Evolutionary conservation across 2,888 invertebrate species (phyloP).

Genomic region (Nymphalis urticae): DNA sequence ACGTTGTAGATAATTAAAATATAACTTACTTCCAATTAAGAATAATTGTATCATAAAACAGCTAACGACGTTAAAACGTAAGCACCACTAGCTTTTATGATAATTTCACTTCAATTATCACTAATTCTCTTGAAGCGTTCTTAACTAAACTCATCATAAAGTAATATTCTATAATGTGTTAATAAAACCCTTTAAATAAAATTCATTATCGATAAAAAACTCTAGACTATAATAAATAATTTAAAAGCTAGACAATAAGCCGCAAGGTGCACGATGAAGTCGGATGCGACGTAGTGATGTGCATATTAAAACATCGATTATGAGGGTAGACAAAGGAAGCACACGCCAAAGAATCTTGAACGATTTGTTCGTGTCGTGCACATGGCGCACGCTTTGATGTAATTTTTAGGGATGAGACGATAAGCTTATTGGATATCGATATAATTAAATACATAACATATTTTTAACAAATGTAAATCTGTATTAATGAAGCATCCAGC

Average conservation of each 20-base stretch:
- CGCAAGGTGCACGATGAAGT: constrained; percentile 31
- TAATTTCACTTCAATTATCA: constrained; percentile 4
- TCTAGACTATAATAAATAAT: constrained; percentile 22
- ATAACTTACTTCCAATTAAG: background rate
- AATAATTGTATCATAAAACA: constrained; percentile 3
- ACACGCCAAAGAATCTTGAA: constrained; percentile 37
- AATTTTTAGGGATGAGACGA: constrained; percentile 33
- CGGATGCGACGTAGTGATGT: constrained; percentile 35
- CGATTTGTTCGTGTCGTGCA: constrained; percentile 38
- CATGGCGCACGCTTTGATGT: constrained; percentile 36
- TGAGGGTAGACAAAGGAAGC: constrained; percentile 38
- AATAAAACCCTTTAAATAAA: background rate
- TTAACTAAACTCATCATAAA: background rate
- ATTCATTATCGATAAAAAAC: constrained; percentile 13
- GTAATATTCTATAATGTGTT: background rate
- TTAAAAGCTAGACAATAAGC: constrained; percentile 36
- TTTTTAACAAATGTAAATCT: background rate
- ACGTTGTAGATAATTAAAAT: too few relatives aligned
- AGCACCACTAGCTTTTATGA: background rate
- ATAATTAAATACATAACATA: background rate
- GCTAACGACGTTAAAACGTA: background rate
- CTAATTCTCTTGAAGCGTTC: background rate
- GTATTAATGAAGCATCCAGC: too few relatives aligned
- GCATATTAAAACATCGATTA: constrained; percentile 44
- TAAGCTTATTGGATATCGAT: constrained; percentile 11